Conservation (phyloP, 2,797 vertebrate species). For the Babyrousa celebensis region DNA sequence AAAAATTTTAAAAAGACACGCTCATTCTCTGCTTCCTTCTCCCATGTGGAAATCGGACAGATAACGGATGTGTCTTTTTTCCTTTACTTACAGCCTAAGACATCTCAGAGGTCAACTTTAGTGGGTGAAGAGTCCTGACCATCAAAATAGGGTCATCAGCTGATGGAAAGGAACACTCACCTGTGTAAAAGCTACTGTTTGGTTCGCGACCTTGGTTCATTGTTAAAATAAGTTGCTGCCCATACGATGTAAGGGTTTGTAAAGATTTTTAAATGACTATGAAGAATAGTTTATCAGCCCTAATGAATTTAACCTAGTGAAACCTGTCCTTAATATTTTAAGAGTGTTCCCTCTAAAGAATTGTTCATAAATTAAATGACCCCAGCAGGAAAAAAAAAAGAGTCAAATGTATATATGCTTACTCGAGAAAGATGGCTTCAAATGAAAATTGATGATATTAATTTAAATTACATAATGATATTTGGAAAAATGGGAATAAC, state of each 20-base stretch:
- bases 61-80: neutral
- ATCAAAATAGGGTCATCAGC: neutral
- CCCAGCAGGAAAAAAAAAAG: neutral
- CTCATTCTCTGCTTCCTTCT: neutral
- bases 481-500: constrained; percentile 33
- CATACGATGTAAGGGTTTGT: neutral
- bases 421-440: constrained; percentile 54
- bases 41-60: neutral
- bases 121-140: neutral
- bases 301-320: constrained; percentile 54
- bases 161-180: neutral
- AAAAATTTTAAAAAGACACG: neutral
- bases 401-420: constrained; percentile 28
- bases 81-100: neutral
- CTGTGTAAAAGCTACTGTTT: neutral
- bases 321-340: constrained; percentile 2
- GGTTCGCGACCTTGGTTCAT: neutral
- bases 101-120: neutral
- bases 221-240: constrained; percentile 3
- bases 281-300: neutral
- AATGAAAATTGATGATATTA: constrained; percentile 45
- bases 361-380: constrained; percentile 51
- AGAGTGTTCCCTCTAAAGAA: constrained; percentile 2
- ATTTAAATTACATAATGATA: constrained; percentile 60
- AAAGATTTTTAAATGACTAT: constrained; percentile 37